These are phyloP conservation scores for Polyodon spathula DNA, from an alignment of 2,113 vertebrate genomes.

Conservation along the genomic window DNA sequence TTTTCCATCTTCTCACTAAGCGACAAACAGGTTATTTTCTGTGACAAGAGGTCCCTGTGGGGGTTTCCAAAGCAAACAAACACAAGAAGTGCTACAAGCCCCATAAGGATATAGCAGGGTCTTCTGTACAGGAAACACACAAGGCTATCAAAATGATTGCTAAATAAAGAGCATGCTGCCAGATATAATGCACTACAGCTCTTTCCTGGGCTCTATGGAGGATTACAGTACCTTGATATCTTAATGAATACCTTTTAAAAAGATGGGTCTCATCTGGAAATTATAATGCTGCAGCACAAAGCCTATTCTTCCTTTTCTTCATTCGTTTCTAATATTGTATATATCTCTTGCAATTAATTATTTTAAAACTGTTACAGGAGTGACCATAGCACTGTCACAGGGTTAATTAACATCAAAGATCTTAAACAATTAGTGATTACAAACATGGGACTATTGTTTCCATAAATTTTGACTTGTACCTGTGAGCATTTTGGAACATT, in stretches of 20 bases:
- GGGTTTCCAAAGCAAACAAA: constrained; percentile 3
- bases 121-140: constrained; percentile 25
- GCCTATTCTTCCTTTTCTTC: background rate
- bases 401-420: too few species aligned
- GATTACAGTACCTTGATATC: constrained; percentile 1
- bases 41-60: constrained; percentile 30
- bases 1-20: constrained; percentile 17
- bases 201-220: background rate
- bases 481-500: too few species aligned
- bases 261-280: background rate
- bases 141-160: constrained; percentile 22
- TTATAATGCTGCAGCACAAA: background rate
- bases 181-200: background rate
- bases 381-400: too few species aligned
- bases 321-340: background rate
- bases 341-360: too few species aligned
- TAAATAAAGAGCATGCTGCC: background rate
- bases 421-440: too few species aligned
- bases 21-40: constrained; percentile 26
- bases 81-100: constrained; percentile 10
- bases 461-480: too few species aligned
- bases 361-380: too few species aligned
- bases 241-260: background rate
- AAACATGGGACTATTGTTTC: too few species aligned
- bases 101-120: constrained; percentile 26